A percentile compares a stretch with the other conserved stretches of the same genome.
These are phyloP conservation scores for Lottia gigantea DNA, from an alignment of 2,888 invertebrate genomes.

Conservation along the genomic window DNA sequence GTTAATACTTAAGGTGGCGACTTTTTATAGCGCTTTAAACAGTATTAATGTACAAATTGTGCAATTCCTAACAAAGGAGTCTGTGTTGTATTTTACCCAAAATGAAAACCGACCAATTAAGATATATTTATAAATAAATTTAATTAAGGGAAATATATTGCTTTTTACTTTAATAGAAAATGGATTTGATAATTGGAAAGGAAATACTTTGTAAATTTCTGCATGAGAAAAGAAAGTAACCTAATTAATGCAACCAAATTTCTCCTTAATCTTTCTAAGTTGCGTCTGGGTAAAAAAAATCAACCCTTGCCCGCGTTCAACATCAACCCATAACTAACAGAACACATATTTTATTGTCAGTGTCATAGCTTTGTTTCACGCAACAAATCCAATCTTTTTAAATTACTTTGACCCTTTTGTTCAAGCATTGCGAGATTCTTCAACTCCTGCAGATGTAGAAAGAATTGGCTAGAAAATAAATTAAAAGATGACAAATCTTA, in stretches of 20 bases:
- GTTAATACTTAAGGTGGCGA: no score
- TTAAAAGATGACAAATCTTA: conserved; percentile 12
- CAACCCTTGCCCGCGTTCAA: not conserved
- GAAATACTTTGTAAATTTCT: no score
- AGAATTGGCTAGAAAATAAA: conserved; percentile 19
- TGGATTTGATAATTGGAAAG: no score
- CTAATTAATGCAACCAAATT: conserved; percentile 1
- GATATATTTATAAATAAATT: no score
- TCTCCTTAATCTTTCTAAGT: conserved; percentile 3
- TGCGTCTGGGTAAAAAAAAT: not conserved
- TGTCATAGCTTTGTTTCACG: conserved; percentile 2
- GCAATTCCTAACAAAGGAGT: no score
- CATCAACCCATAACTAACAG: not conserved
- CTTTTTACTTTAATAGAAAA: no score
- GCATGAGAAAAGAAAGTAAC: not conserved
- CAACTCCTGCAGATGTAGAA: conserved; percentile 7
- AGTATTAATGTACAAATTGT: no score
- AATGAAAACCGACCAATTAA: no score
- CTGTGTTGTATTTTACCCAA: no score
- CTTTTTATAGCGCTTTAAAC: no score
- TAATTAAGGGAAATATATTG: no score
- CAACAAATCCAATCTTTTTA: conserved; percentile 11
- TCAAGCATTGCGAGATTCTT: conserved; percentile 3
- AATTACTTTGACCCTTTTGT: conserved; percentile 9
- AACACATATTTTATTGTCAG: conserved; percentile 8